Percentiles rank a stretch among this genome's conserved stretches.
Conservation (phyloP, 2,888 invertebrate species). For the Portevinia maculata region DNA sequence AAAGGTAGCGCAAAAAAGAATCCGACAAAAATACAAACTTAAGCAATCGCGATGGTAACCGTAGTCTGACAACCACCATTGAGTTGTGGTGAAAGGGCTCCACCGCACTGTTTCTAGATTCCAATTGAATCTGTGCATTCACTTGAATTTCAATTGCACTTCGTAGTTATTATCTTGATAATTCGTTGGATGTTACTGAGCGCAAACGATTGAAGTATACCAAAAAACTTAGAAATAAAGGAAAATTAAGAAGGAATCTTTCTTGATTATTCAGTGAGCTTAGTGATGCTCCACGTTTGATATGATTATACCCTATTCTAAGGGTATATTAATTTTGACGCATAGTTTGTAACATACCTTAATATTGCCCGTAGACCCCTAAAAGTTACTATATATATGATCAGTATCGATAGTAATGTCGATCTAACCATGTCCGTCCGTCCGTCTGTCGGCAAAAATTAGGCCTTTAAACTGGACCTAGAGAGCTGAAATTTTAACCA, state of each 20-base stretch:
- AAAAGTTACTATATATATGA: too few species aligned
- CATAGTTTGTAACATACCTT: too few species aligned
- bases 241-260: slow-evolving; percentile 20
- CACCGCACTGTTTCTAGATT: background rate
- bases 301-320: background rate
- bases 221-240: background rate
- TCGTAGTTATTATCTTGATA: slow-evolving; percentile 65
- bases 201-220: background rate
- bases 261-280: slow-evolving; percentile 52
- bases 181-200: slow-evolving; percentile 42
- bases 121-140: slow-evolving; percentile 28
- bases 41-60: slow-evolving; percentile 5
- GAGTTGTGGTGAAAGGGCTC: background rate
- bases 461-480: too few species aligned
- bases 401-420: too few species aligned
- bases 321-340: too few species aligned
- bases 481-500: too few species aligned
- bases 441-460: too few species aligned
- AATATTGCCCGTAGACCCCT: too few species aligned
- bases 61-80: background rate
- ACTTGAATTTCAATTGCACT: slow-evolving; percentile 49
- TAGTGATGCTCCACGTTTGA: slow-evolving; percentile 50
- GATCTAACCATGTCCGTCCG: too few species aligned
- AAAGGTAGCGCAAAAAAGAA: background rate
- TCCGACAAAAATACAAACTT: background rate